Evolutionary conservation across 2,888 invertebrate species (phyloP).

Genomic region (Erebia palarica): DNA sequence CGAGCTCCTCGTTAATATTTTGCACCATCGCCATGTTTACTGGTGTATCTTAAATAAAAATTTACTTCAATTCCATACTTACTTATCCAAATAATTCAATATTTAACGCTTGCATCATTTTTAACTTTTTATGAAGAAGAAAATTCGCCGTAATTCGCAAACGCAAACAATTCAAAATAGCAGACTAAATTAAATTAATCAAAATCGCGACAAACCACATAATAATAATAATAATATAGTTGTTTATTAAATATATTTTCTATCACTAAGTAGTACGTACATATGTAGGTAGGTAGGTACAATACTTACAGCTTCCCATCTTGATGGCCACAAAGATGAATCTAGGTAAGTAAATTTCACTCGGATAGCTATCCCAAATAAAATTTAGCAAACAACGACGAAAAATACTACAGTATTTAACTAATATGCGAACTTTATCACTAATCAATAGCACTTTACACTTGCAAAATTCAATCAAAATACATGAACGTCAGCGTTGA

Average conservation of each 20-base stretch:
- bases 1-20: background rate
- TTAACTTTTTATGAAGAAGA: background rate
- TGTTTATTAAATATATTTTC: background rate
- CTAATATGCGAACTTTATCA: background rate
- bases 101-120: background rate
- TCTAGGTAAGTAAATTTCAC: background rate
- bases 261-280: background rate
- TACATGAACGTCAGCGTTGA: constrained; percentile 7
- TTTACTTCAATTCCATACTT: background rate
- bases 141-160: background rate
- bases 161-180: background rate
- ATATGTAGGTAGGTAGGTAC: no score
- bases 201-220: background rate
- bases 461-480: background rate
- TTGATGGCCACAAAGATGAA: background rate
- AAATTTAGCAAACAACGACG: background rate
- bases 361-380: background rate
- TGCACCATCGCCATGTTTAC: background rate
- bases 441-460: background rate
- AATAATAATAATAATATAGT: no score
- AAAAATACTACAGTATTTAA: background rate
- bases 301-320: background rate
- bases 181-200: background rate
- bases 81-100: background rate
- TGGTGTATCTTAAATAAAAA: background rate